Evolutionary conservation across 1,140 invertebrate species (phyloP).

Genomic region (Branchinecta lynchi): DNA sequence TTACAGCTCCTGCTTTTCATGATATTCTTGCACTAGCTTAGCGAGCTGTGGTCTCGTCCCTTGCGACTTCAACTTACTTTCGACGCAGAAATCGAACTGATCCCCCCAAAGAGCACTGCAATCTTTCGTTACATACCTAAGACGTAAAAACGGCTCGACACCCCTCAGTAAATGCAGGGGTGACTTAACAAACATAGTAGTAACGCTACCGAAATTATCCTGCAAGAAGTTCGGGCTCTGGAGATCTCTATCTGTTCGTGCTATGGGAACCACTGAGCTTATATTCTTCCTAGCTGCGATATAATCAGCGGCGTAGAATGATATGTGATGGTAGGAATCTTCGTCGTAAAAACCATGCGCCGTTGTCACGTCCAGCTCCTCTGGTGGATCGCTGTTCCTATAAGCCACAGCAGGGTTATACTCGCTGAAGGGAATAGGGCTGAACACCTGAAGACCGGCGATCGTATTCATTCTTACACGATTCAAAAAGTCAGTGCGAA

Average conservation of each 20-base stretch:
- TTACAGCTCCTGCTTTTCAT: neutral
- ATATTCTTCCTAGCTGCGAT: constrained; percentile 46
- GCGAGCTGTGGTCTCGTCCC: constrained; percentile 20
- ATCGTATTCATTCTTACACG: constrained; percentile 74
- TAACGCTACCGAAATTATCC: constrained; percentile 35
- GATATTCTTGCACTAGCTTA: constrained; percentile 12
- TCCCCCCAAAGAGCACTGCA: constrained; percentile 23
- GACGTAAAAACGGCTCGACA: constrained; percentile 48
- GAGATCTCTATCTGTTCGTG: constrained; percentile 46
- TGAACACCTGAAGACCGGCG: constrained; percentile 56
- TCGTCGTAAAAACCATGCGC: constrained; percentile 63
- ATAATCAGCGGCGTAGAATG: constrained; percentile 71
- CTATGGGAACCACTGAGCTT: constrained; percentile 41
- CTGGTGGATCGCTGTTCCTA: constrained; percentile 35
- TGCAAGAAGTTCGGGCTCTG: constrained; percentile 24
- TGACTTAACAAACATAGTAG: constrained; percentile 45
- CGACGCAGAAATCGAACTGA: constrained; percentile 13
- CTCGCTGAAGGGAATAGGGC: constrained; percentile 61
- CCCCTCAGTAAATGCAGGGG: constrained; percentile 50
- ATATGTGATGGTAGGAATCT: constrained; percentile 49
- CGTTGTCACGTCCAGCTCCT: constrained; percentile 52
- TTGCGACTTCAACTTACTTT: constrained; percentile 15
- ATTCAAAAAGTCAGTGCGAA: constrained; percentile 65
- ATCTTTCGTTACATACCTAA: constrained; percentile 38
- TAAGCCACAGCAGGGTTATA: constrained; percentile 48